These are phyloP conservation scores for Bombus superbus DNA, from an alignment of 1,140 invertebrate species.

Conservation along the genomic window DNA sequence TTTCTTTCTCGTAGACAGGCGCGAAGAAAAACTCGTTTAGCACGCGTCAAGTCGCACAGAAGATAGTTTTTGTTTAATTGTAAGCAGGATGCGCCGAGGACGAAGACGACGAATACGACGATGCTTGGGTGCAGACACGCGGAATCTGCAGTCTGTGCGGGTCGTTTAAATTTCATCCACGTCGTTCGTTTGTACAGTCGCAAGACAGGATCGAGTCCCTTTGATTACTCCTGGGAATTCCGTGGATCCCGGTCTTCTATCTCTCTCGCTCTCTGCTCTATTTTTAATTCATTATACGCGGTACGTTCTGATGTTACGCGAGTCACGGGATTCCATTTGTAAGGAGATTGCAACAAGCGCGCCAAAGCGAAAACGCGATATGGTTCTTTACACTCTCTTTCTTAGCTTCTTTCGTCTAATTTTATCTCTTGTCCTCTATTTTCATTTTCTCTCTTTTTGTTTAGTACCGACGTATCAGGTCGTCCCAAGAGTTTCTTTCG, in stretches of 20 bases:
- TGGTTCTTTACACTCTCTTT: neutral
- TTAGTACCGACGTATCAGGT: too few relatives aligned
- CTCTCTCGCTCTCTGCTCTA: neutral
- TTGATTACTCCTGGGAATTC: slow-evolving; percentile 34
- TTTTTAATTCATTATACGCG: slow-evolving; percentile 12
- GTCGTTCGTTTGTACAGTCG: slow-evolving; percentile 20
- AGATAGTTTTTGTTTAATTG: neutral
- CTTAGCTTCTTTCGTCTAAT: neutral
- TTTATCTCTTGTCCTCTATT: too few relatives aligned
- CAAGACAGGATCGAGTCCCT: slow-evolving; percentile 29
- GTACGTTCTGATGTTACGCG: neutral
- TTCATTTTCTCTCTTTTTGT: too few relatives aligned
- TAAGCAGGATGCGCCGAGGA: neutral
- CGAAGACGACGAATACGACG: neutral
- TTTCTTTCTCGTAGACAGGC: neutral
- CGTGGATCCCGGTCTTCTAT: neutral
- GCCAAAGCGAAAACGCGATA: slow-evolving; percentile 17
- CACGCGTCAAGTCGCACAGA: neutral
- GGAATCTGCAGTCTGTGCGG: neutral
- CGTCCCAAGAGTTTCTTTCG: too few relatives aligned
- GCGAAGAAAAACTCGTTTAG: neutral
- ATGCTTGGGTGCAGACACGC: too few relatives aligned
- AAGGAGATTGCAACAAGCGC: slow-evolving; percentile 16
- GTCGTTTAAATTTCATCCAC: slow-evolving; percentile 36
- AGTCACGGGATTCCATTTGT: slow-evolving; percentile 14